phyloP scores from a whole-genome alignment of 2,113 vertebrate species.

The Coryphaenoides rupestris region DNA sequence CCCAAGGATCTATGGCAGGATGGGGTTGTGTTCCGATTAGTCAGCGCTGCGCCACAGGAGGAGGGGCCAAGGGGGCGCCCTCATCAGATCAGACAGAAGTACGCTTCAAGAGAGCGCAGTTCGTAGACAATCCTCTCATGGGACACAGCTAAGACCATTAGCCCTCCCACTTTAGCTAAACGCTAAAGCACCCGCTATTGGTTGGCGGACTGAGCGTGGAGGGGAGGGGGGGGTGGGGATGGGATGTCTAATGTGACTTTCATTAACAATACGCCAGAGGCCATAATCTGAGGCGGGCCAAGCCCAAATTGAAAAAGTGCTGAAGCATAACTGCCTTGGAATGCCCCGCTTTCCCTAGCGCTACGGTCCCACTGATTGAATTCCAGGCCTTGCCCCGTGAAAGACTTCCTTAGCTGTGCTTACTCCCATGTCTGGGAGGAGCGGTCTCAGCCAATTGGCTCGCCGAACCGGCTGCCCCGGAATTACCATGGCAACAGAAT shows the following conservation, averaged over 20 bases:
- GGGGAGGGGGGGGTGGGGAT: constrained; percentile 28
- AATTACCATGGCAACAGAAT: constrained; percentile 8
- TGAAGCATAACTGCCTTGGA: constrained; percentile 66
- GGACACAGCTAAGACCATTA: constrained; percentile 32
- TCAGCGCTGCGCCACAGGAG: no score
- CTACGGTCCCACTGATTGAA: constrained; percentile 60
- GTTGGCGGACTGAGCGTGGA: constrained; percentile 31
- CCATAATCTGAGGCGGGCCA: constrained; percentile 52
- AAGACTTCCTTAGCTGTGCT: constrained; percentile 52
- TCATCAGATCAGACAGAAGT: background rate
- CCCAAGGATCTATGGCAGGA: no score
- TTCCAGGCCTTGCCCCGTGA: constrained; percentile 53
- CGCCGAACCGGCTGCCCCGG: constrained; percentile 29
- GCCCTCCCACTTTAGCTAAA: constrained; percentile 26
- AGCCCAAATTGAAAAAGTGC: constrained; percentile 70
- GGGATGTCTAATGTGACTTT: constrained; percentile 64
- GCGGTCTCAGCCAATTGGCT: constrained; percentile 23
- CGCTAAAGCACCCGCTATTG: background rate
- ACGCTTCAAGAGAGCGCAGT: background rate
- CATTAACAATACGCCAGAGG: constrained; percentile 64
- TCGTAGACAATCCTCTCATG: background rate
- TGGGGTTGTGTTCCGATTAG: no score
- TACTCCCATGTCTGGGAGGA: constrained; percentile 29
- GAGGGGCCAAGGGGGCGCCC: background rate
- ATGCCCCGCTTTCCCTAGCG: constrained; percentile 59